These are phyloP conservation scores for Acipenser oxyrinchus DNA, from an alignment of 2,797 vertebrate species.

Conservation along the genomic window DNA sequence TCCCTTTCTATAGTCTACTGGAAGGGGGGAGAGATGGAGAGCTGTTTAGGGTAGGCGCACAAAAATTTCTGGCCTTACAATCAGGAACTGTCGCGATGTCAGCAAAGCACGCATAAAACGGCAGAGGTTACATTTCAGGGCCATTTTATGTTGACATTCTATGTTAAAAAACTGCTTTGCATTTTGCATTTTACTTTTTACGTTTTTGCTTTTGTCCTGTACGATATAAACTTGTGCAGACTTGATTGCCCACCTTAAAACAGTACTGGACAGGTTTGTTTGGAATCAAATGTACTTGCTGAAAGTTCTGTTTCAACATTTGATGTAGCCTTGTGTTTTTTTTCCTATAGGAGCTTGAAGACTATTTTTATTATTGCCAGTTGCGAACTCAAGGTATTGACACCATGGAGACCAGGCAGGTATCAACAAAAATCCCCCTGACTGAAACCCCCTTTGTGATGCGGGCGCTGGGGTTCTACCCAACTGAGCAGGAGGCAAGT, in stretches of 20 bases:
- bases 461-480: conserved; percentile 83
- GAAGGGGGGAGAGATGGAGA: conserved; percentile 76
- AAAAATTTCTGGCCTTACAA: no score
- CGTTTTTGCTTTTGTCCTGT: no score
- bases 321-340: conserved; percentile 18
- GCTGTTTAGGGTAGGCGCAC: conserved; percentile 71
- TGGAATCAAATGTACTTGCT: neutral
- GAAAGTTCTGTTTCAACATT: neutral
- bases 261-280: neutral
- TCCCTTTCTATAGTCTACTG: conserved; percentile 79
- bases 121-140: no score
- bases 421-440: conserved; percentile 68
- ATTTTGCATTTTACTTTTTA: no score
- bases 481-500: conserved; percentile 74
- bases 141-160: no score
- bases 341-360: conserved; percentile 74
- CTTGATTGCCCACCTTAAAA: no score
- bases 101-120: no score
- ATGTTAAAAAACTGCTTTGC: no score
- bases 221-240: no score
- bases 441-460: conserved; percentile 77
- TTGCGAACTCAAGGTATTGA: conserved; percentile 63
- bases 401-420: conserved; percentile 62
- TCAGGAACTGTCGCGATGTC: no score
- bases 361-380: conserved; percentile 87